Conservation (phyloP, 2,888 invertebrate species). For the Amorpha juglandis region DNA sequence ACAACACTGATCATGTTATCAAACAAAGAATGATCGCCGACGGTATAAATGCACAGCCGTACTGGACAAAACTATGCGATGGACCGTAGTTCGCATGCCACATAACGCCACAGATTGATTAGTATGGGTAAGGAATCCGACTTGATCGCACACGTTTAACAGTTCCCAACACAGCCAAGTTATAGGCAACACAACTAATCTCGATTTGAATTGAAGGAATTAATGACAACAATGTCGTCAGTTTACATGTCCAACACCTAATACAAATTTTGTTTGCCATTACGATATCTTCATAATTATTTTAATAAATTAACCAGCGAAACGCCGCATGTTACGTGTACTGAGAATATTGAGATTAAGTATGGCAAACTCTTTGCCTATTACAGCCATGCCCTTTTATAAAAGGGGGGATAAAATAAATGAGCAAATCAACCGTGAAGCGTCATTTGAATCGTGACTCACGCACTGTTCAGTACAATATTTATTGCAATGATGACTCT, state of each 20-base stretch:
- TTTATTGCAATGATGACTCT: conserved; percentile 11
- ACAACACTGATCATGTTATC: conserved; percentile 53
- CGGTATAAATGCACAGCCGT: not conserved
- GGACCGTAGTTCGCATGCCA: not conserved
- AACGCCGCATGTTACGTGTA: not conserved
- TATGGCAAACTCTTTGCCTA: not conserved
- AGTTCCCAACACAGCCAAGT: no score
- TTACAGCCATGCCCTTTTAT: not conserved
- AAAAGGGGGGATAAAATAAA: not conserved
- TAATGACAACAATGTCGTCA: no score
- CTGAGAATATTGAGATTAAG: not conserved
- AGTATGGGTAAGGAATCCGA: no score
- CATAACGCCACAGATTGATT: not conserved
- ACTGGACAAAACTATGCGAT: not conserved
- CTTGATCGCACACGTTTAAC: no score
- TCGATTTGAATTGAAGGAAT: no score
- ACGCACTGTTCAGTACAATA: conserved; percentile 19
- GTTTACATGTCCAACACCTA: no score
- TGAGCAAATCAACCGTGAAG: conserved; percentile 24
- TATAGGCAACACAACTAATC: no score
- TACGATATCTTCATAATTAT: no score
- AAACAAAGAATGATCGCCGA: conserved; percentile 49
- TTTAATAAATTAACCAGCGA: no score
- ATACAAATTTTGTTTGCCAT: no score
- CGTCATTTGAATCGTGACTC: not conserved